Evolutionary conservation across 2,113 vertebrate genomes (phyloP), one percentile per base, ranked within the genome.

Genomic region (Scomber scombrus): DNA sequence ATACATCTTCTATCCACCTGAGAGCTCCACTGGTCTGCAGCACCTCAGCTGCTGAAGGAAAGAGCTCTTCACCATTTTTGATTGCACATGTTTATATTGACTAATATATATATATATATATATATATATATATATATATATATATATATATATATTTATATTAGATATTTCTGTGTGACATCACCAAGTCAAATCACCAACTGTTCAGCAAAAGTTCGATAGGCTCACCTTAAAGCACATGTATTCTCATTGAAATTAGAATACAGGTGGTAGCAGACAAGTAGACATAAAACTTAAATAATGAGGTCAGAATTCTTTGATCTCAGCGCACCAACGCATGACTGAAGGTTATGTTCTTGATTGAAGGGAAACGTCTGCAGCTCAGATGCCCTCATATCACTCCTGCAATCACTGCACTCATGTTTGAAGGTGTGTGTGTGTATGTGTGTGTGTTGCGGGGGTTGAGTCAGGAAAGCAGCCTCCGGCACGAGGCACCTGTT

Each of bases 401-500:
- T 82, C 52, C 66, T 80, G 51, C 81, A 81, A 77, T 82, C 81
- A 81, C 54, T 34, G 46, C 73, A 71, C n/a, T 72, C 43, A 1
- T 26, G 29, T 26, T 67, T 77, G 70, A 71, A 65, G 49, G 61
- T 71, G 68, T 85, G 87, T 70, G 75, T 75, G 23, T 70, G 11
- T 49, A 2, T 23, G 23, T 23, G 23, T 26, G 23, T 26, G 23
- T 26, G 23, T 26, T 26, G 23, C 23, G 23, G 55, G 72, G 83
- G 80, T 52, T 87, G 78, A 69, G 80, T 68, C 72, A 57, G 60
- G 79, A 3, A 71, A 62, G 81, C 69, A 75, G 83, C 82, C 87
- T 77, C 60, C 9, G 47, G 78, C 86, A 21, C 29, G 5, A 73
- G 71, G 78, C 89, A 87, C 86, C 84, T 87, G 80, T 82, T 88